phyloP scores from a whole-genome alignment of 2,113 vertebrate species.

The Muntiacus muntjak region DNA sequence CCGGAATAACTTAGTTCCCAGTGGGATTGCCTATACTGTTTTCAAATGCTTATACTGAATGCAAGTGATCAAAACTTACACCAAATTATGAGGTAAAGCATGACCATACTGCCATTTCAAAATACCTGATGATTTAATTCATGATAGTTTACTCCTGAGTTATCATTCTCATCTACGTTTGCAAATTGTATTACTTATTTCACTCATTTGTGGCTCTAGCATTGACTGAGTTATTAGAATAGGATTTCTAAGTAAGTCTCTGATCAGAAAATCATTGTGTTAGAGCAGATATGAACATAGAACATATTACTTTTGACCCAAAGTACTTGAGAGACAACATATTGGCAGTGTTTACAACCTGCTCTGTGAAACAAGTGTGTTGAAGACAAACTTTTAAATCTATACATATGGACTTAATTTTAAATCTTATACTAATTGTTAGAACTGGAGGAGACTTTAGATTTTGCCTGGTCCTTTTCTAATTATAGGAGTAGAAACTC shows the following conservation, averaged over 20 bases:
- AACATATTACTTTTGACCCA: background rate
- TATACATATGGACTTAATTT: background rate
- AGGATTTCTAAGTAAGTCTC: slow-evolving; percentile 1
- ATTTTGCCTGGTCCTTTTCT: background rate
- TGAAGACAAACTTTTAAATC: slow-evolving; percentile 14
- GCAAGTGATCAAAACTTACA: background rate
- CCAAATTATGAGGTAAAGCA: background rate
- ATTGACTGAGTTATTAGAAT: background rate
- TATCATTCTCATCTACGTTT: background rate
- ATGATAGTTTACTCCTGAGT: background rate
- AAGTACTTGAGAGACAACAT: background rate
- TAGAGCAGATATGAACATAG: background rate
- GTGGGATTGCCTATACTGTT: background rate
- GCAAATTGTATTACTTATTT: background rate
- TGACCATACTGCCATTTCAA: background rate
- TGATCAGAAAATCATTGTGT: background rate
- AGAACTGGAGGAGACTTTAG: background rate
- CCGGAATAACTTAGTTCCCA: background rate
- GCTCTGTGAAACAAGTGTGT: background rate
- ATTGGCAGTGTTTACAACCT: background rate
- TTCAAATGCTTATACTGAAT: background rate
- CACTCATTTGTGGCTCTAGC: background rate
- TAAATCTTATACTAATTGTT: background rate
- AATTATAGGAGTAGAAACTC: background rate
- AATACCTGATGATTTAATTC: slow-evolving; percentile 4